These are phyloP conservation scores for Lophura nycthemera DNA, from an alignment of 2,113 vertebrate species.

Conservation along the genomic window DNA sequence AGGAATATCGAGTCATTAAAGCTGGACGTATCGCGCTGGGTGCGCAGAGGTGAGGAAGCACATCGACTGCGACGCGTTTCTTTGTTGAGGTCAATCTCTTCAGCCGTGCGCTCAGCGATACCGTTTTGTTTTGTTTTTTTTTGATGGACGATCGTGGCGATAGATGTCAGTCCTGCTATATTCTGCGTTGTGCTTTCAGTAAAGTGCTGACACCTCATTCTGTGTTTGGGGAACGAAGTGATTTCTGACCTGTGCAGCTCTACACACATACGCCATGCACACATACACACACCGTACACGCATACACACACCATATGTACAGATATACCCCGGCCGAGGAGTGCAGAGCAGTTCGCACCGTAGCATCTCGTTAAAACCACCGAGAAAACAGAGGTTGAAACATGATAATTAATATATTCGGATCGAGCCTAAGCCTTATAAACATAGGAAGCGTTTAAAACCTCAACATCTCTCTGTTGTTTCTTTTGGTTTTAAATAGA, in stretches of 20 bases:
- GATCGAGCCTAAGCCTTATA: neutral
- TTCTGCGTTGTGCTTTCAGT: neutral
- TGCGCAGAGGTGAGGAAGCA: neutral
- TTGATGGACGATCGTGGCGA: rapidly evolving
- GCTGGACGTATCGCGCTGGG: neutral
- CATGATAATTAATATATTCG: neutral
- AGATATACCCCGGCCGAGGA: too few species aligned
- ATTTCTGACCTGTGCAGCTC: neutral
- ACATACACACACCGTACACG: neutral
- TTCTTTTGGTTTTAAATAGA: neutral
- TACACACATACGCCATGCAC: too few species aligned
- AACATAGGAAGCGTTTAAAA: neutral
- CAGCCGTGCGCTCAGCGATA: neutral
- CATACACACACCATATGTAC: neutral
- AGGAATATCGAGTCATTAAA: neutral
- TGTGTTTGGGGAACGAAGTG: neutral
- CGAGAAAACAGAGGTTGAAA: neutral
- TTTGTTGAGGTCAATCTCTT: neutral
- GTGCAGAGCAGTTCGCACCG: neutral
- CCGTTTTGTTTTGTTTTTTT: neutral
- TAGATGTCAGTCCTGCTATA: neutral
- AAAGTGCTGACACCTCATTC: rapidly evolving
- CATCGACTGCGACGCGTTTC: neutral
- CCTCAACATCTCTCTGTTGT: neutral
- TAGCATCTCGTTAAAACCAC: neutral